Conservation (phyloP, 2,113 vertebrate genomes). For the Dromaius novaehollandiae region DNA sequence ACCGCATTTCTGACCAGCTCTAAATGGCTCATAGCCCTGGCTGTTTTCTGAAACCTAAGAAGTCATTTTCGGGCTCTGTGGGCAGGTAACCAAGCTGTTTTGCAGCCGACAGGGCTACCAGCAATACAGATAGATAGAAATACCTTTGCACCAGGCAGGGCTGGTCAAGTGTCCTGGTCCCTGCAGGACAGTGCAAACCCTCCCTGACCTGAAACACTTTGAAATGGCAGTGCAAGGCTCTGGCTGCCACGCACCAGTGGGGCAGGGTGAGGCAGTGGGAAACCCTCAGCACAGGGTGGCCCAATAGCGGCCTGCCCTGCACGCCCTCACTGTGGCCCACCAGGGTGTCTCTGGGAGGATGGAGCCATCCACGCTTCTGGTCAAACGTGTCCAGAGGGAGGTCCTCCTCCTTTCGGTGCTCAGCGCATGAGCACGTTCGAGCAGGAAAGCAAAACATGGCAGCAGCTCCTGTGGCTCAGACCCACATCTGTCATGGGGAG, state of each 20-base stretch:
- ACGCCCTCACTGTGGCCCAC: not conserved
- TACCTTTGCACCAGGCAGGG: not conserved
- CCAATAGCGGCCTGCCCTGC: accelerated
- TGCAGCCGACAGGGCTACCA: not conserved
- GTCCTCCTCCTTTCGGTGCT: not conserved
- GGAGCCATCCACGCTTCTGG: not conserved
- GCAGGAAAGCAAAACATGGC: not conserved
- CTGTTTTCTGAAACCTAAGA: not conserved
- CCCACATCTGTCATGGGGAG: not conserved
- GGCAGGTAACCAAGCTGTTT: not conserved
- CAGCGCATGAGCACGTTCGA: not conserved
- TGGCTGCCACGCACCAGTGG: not conserved
- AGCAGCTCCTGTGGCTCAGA: not conserved
- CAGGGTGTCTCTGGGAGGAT: not conserved
- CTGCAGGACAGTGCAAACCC: not conserved
- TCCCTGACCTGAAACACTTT: not conserved
- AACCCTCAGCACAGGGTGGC: not conserved
- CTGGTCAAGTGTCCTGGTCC: not conserved
- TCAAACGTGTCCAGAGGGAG: not conserved
- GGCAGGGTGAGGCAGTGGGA: not conserved
- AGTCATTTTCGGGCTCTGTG: not conserved
- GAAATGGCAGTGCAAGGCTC: not conserved
- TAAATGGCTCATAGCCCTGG: not conserved
- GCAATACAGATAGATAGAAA: not conserved
- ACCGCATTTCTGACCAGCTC: not conserved